Conservation (phyloP, 92 coral and sea anemone genomes). For the Chrysogorgia sp. region DNA sequence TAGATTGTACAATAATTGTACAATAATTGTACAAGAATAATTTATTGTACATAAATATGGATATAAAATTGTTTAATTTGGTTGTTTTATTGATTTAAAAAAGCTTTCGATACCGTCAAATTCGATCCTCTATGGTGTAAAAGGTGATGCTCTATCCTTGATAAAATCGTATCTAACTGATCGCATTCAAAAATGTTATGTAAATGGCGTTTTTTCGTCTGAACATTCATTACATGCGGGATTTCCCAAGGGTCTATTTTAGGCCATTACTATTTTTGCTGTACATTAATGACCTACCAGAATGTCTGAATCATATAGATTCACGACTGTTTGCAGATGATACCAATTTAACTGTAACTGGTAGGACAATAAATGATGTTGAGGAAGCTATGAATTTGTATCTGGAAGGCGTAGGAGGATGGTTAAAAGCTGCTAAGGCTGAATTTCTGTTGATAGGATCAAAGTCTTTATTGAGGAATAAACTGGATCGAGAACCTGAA, state of each 20-base stretch:
- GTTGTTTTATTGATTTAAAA: conserved; percentile 57
- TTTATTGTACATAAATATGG: conserved; percentile 59
- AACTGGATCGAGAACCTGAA: too few species aligned
- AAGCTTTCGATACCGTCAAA: conserved; percentile 56
- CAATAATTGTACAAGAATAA: conserved; percentile 38
- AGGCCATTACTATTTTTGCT: conserved; percentile 44
- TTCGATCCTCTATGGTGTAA: conserved; percentile 35
- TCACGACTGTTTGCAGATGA: conserved; percentile 53
- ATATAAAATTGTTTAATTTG: conserved; percentile 51
- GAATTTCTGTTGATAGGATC: too few species aligned
- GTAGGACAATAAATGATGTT: conserved; percentile 37
- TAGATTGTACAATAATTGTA: too few species aligned
- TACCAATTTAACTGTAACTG: conserved; percentile 47
- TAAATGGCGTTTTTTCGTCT: conserved; percentile 51
- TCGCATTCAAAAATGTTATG: conserved; percentile 56
- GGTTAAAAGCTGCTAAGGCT: too few species aligned
- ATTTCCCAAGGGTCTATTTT: conserved; percentile 46
- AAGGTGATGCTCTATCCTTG: conserved; percentile 42
- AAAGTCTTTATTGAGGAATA: too few species aligned
- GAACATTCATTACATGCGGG: conserved; percentile 26
- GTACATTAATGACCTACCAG: conserved; percentile 16
- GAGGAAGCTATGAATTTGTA: conserved; percentile 33
- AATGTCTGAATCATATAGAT: not conserved
- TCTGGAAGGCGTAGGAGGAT: not conserved
- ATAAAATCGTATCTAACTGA: conserved; percentile 54